phyloP scores from a whole-genome alignment of 2,888 invertebrate genomes.

The Chironomus riparius region DNA sequence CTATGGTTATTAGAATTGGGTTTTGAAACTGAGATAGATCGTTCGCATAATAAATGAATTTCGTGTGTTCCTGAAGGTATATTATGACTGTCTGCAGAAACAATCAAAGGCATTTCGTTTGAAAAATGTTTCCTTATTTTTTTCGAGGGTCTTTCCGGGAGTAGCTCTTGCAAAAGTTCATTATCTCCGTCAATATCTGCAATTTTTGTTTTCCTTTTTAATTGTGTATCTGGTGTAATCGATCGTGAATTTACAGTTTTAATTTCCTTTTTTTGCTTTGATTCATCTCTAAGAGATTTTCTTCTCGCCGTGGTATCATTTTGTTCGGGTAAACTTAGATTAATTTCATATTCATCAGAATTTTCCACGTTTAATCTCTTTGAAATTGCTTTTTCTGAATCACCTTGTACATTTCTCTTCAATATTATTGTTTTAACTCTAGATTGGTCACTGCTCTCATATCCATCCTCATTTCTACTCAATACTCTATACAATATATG shows the following conservation, averaged over 20 bases:
- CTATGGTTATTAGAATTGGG: no score
- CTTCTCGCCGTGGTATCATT: not conserved
- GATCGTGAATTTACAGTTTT: not conserved
- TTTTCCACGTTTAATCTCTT: not conserved
- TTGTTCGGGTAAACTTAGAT: not conserved
- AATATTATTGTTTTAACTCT: not conserved
- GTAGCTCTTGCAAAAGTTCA: not conserved
- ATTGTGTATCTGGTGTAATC: not conserved
- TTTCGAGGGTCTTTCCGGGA: not conserved
- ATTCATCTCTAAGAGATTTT: not conserved
- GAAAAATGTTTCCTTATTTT: not conserved
- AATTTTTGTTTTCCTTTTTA: not conserved
- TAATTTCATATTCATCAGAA: slow-evolving; percentile 2
- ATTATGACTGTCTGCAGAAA: not conserved
- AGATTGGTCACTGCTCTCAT: not conserved
- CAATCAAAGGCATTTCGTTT: not conserved
- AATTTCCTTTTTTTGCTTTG: not conserved
- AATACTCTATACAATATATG: not conserved
- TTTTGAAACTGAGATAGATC: not conserved
- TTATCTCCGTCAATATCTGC: not conserved
- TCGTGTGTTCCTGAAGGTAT: not conserved
- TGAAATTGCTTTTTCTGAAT: not conserved
- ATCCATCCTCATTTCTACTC: not conserved
- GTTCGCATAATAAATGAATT: not conserved
- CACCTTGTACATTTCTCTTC: not conserved